Conservation (phyloP, 2,797 vertebrate species). For the Cetoscarus ocellatus region DNA sequence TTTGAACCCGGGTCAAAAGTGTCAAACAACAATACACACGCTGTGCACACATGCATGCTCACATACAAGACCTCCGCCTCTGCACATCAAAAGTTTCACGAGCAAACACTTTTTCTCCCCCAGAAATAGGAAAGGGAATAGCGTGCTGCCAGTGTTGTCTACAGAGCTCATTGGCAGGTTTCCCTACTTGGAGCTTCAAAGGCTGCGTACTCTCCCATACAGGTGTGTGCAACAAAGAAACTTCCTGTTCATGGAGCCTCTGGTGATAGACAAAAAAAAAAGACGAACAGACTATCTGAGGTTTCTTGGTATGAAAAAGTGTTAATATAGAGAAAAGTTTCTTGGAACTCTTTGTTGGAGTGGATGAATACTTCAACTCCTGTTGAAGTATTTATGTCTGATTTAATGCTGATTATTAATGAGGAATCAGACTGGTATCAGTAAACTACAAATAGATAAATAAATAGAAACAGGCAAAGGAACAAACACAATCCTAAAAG, state of each 20-base stretch:
- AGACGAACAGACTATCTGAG: slow-evolving; percentile 8
- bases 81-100: slow-evolving; percentile 21
- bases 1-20: slow-evolving; percentile 14
- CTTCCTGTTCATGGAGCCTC: slow-evolving; percentile 19
- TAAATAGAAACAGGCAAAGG: neutral
- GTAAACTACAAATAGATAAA: neutral
- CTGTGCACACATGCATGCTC: slow-evolving; percentile 3
- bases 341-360: neutral
- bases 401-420: slow-evolving; percentile 13
- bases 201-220: slow-evolving; percentile 20
- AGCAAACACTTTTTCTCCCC: slow-evolving; percentile 26
- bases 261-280: slow-evolving; percentile 8
- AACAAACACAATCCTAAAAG: slow-evolving; percentile 6
- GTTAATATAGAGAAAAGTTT: slow-evolving; percentile 25
- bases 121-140: slow-evolving; percentile 27
- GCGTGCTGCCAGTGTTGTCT: slow-evolving; percentile 31
- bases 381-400: neutral
- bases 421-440: slow-evolving; percentile 1
- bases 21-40: slow-evolving; percentile 26
- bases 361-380: neutral
- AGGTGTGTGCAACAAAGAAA: slow-evolving; percentile 16
- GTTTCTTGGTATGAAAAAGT: neutral
- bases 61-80: slow-evolving; percentile 18
- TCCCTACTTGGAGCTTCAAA: slow-evolving; percentile 60
- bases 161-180: slow-evolving; percentile 40